These are phyloP conservation scores for Escarpia spicata DNA, from an alignment of 2,888 invertebrate genomes.

Conservation along the genomic window DNA sequence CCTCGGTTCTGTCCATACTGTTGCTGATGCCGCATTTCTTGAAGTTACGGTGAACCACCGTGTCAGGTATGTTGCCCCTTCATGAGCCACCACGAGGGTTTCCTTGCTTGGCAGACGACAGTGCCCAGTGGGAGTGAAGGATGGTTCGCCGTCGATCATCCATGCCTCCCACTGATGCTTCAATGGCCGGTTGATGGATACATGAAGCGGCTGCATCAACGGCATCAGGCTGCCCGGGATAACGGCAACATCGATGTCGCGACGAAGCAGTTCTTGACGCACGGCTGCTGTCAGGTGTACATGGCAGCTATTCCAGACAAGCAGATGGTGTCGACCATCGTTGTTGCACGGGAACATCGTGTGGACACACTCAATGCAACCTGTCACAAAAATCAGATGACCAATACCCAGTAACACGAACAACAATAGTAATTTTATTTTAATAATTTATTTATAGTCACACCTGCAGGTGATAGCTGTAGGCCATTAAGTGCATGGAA, in stretches of 20 bases:
- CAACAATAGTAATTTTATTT: no score
- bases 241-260: conserved; percentile 18
- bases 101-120: background rate
- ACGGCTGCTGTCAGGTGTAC: background rate
- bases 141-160: background rate
- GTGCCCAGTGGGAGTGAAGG: background rate
- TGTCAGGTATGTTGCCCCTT: background rate
- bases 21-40: background rate
- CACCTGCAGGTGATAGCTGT: no score
- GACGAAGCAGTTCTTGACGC: background rate
- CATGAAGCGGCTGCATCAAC: conserved; percentile 17
- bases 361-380: background rate
- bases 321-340: background rate
- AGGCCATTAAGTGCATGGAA: no score
- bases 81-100: background rate
- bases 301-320: background rate
- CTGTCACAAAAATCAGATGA: no score
- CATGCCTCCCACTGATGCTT: background rate
- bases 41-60: background rate
- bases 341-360: background rate
- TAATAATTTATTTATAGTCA: no score
- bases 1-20: background rate
- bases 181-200: conserved; percentile 21
- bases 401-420: background rate
- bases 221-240: conserved; percentile 24